Evolutionary conservation across 2,888 invertebrate species (phyloP), one percentile per base, ranked within the genome.

Genomic region (Onchidella celtica): DNA sequence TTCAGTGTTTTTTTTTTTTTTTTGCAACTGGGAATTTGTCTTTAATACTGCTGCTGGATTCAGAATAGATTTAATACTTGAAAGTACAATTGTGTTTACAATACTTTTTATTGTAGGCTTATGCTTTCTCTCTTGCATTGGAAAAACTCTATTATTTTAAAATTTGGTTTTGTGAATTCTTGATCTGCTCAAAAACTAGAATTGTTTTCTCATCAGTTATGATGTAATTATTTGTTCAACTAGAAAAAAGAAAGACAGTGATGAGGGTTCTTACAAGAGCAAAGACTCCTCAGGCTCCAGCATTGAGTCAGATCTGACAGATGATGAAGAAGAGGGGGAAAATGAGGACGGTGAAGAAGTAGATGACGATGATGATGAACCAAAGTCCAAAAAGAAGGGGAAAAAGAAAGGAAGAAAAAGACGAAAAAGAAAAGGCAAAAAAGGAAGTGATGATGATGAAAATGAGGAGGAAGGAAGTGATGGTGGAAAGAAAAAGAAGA

Each of bases 381-480:
- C 47, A 17, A 84, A 85, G 63, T 72, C 81, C 3, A 76, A 83
- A 21, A 76, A 82, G 27, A 81, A 83, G 81, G 83, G 82, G 47
- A 87, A 85, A 47, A 80, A 84, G 40, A 85, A 85, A 63, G 81
- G 75, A 68, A 77, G 55, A 29, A 80, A 59, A 40, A 74, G 74
- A 66, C 61, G 61, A 59, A 68, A 63, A 29, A 83, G 73, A 21
- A 61, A n/a, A n/a, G 47, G 63, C 77, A 74, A 77, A 81, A 74
- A 76, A 81, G n/a, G 87, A 86, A 68, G 85, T 85, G 34, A 87
- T 85, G 83, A 88, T 85, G 76, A 75, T 86, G 69, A 75, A 85
- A 70, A 85, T 86, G 82, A 89, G 84, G 63, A 87, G 83, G 77
- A 83, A 81, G 29, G 84, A 84, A 55, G 84, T 83, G 57, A 74